Evolutionary conservation across 2,888 invertebrate genomes (phyloP), one percentile per base, ranked within the genome.

Genomic region (Drosophila demipolita): DNA sequence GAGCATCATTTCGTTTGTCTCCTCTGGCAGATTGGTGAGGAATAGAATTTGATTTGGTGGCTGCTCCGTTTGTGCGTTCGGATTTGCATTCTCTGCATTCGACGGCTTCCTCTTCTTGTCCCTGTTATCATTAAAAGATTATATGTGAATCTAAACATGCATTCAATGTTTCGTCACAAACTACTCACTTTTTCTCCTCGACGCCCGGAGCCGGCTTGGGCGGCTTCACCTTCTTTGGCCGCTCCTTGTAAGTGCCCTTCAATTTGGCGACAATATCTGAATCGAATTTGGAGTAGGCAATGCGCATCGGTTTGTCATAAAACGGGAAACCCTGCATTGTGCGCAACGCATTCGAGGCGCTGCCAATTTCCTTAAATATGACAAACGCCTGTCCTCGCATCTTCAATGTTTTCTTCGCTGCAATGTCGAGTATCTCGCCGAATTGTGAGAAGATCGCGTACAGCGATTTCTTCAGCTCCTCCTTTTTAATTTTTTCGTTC

Each of bases 261-360:
- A 98, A 95, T 94, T 99, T 99, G 1, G 99, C 97, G 84, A 99
- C 98, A 45, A 98, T 94, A 94, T 99, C 99, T 63, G 99, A 99
- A 91, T 99, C 99, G 3, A 95, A 94, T 93, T 99, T 99, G 1
- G 97, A 95, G 93, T 99, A 99, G 89, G 98, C 97, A 91, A 99
- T 99, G 92, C 98, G 96, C 99, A 99, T 99, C 55, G 99, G 99
- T 94, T 99, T 99, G 89, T 99, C 99, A 93, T 99, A 99, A 93
- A 99, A 99, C 9, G 99, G 99, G 93, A 99, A 99, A 58, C 99
- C 99, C 94, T 99, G 99, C 99, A 99, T 99, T 26, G 99, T 98
- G 81, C 99, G 91, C 53, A 99, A 93, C 0, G 99, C 99, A 92
- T 98, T 98, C 1, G 99, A 98, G 0, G 99, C 98, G 93, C 98